Evolutionary conservation across 2,888 invertebrate genomes (phyloP).

Genomic region (Hoplodrina ambigua): DNA sequence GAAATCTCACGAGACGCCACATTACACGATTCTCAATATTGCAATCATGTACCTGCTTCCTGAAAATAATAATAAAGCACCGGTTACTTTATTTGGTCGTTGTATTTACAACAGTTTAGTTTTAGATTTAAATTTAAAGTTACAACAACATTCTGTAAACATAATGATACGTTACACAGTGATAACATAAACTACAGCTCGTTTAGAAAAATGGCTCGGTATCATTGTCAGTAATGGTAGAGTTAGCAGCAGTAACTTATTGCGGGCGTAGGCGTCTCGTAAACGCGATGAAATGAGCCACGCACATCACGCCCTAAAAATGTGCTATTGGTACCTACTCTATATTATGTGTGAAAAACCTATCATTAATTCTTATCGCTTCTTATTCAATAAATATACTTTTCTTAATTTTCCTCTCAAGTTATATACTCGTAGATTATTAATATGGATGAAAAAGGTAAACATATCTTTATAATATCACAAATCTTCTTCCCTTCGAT

Average conservation of each 20-base stretch:
- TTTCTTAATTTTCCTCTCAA: no score
- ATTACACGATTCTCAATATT: no score
- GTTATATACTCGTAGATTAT: no score
- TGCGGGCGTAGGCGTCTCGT: conserved; percentile 44
- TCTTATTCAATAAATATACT: no score
- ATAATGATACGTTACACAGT: background rate
- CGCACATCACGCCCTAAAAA: conserved; percentile 56
- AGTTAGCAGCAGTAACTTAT: conserved; percentile 30
- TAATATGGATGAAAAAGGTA: no score
- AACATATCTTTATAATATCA: no score
- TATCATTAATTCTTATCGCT: no score
- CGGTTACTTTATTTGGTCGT: background rate
- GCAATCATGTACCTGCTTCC: background rate
- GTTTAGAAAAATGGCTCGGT: conserved; percentile 40
- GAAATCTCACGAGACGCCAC: background rate
- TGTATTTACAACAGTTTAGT: no score
- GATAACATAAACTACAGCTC: conserved; percentile 4
- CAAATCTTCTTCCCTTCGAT: no score
- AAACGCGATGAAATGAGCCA: conserved; percentile 59
- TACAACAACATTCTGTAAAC: background rate
- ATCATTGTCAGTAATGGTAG: conserved; percentile 57
- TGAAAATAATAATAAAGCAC: background rate
- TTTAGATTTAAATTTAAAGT: background rate
- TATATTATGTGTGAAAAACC: no score
- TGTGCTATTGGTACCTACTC: no score